Evolutionary conservation across 2,113 vertebrate species (phyloP).

Genomic region (Pseudorhombus dupliciocellatus): DNA sequence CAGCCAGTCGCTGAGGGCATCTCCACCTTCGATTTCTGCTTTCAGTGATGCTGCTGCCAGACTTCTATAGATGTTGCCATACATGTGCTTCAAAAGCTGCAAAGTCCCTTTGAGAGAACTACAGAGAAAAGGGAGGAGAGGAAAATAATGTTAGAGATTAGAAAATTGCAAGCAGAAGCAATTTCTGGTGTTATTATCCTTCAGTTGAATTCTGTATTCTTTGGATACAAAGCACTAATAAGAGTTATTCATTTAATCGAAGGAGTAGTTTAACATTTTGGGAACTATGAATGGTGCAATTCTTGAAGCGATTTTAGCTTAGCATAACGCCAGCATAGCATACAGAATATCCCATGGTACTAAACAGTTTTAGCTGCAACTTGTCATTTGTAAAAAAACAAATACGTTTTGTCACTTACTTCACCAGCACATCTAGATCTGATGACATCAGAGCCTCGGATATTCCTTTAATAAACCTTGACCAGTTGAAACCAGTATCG

Average conservation of each 20-base stretch:
- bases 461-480: slow-evolving; percentile 45
- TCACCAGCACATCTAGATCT: slow-evolving; percentile 42
- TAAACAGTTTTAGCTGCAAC: no score
- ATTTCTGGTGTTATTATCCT: neutral
- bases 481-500: slow-evolving; percentile 58
- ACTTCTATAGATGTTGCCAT: slow-evolving; percentile 33
- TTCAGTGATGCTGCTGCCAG: slow-evolving; percentile 36
- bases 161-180: neutral
- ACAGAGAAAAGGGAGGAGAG: slow-evolving; percentile 35
- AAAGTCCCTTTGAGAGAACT: slow-evolving; percentile 73
- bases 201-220: neutral
- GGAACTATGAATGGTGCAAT: no score
- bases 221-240: neutral
- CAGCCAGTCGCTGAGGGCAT: slow-evolving; percentile 55
- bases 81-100: slow-evolving; percentile 67
- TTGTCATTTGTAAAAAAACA: no score
- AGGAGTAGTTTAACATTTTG: no score
- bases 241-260: no score
- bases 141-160: neutral
- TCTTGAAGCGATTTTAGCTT: no score
- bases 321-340: no score
- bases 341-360: no score
- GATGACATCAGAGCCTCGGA: slow-evolving; percentile 38
- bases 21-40: slow-evolving; percentile 36
- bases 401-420: slow-evolving; percentile 48